Percentiles rank a stretch among this genome's conserved stretches.
These are phyloP conservation scores for Stomorhina lunata DNA, from an alignment of 2,888 invertebrate genomes.

Conservation along the genomic window DNA sequence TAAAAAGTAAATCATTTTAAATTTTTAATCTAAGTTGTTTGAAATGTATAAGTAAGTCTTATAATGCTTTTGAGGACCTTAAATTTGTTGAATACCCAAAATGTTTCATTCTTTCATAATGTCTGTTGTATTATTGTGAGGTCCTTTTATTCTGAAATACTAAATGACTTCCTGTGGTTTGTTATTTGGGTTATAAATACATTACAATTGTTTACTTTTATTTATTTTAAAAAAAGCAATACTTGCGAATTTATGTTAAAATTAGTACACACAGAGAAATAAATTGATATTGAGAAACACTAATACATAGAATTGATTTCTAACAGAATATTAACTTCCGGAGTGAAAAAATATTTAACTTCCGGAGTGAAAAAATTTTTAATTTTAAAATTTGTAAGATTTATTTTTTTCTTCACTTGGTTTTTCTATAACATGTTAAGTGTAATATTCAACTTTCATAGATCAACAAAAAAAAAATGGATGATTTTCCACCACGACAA, in stretches of 20 bases:
- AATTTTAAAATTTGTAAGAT: no score
- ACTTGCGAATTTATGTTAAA: slow-evolving; percentile 24
- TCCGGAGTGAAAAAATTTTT: no score
- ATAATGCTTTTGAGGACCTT: background rate
- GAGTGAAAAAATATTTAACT: no score
- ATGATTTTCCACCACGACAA: no score
- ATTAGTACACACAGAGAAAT: slow-evolving; percentile 34
- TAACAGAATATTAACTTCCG: no score
- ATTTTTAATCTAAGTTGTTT: slow-evolving; percentile 26
- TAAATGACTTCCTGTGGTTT: slow-evolving; percentile 77
- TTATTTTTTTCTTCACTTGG: no score
- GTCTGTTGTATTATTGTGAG: slow-evolving; percentile 68
- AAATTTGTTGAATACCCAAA: background rate
- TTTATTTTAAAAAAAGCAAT: slow-evolving; percentile 38
- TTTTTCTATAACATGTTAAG: no score
- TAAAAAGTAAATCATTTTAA: no score
- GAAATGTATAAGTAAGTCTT: background rate
- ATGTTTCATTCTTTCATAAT: slow-evolving; percentile 35
- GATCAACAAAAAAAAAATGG: no score
- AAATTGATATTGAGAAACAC: background rate
- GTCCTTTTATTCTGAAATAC: slow-evolving; percentile 66
- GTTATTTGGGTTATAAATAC: slow-evolving; percentile 65
- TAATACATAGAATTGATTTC: no score
- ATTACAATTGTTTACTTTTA: slow-evolving; percentile 49
- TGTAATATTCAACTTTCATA: no score